A percentile compares a stretch with the other conserved stretches of the same genome.
Conservation (phyloP, 64 coral and sea anemone genomes). For the Actinia equina region DNA sequence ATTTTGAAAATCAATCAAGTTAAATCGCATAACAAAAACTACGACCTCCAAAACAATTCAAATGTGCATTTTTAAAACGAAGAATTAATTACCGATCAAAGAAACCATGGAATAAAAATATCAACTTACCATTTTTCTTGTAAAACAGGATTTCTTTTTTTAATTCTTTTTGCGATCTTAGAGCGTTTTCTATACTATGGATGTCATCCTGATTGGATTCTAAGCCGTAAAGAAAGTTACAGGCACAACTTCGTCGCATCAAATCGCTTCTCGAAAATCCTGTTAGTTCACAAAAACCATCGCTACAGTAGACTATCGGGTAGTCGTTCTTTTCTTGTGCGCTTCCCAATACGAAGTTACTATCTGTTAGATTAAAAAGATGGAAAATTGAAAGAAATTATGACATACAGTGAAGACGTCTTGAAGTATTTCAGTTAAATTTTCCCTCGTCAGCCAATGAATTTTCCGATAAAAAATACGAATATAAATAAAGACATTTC, state of each 20-base stretch:
- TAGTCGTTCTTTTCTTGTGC: slow-evolving; percentile 91
- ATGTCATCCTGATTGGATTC: slow-evolving; percentile 79
- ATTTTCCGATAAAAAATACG: not conserved
- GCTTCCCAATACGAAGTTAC: slow-evolving; percentile 87
- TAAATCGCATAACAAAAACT: slow-evolving; percentile 24
- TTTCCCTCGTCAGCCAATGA: no score
- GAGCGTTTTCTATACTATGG: slow-evolving; percentile 62
- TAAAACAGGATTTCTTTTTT: slow-evolving; percentile 93
- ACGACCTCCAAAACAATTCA: slow-evolving; percentile 4
- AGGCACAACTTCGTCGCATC: slow-evolving; percentile 80
- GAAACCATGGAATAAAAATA: not conserved
- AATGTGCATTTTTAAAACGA: not conserved
- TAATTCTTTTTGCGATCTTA: slow-evolving; percentile 69
- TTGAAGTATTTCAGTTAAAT: not conserved
- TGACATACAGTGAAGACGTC: not conserved
- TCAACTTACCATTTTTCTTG: slow-evolving; percentile 72
- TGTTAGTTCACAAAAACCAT: slow-evolving; percentile 91
- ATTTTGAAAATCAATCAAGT: slow-evolving; percentile 21
- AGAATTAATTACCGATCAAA: not conserved
- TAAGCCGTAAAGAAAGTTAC: slow-evolving; percentile 83
- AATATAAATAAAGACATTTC: not conserved
- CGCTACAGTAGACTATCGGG: slow-evolving; percentile 94
- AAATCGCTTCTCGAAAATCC: slow-evolving; percentile 84
- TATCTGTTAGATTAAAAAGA: slow-evolving; percentile 48
- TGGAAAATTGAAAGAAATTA: not conserved